Base-by-base conservation (phyloP, 2,113 vertebrate genomes). In the Sebastes schlegelii region DNA sequence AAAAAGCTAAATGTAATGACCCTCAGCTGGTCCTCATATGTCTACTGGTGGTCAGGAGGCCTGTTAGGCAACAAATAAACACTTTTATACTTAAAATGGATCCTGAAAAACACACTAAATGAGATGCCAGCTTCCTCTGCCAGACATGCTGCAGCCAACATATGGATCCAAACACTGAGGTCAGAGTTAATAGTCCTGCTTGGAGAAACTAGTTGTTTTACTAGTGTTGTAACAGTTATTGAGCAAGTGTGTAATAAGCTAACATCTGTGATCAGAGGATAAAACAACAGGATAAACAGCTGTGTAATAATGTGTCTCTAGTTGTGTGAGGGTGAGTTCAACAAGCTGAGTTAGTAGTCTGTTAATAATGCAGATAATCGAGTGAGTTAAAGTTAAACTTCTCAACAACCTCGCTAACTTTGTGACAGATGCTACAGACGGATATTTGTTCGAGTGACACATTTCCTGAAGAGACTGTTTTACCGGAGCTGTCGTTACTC, bases 11-110 rank as follows among this genome's bases (percentile, higher is more conserved):
- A 89, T 90, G 80, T 95, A 96, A 96, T 95, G 89, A 94, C 90
- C 89, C 85, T 97, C 97, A 98, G 96, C 96, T 97, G 97, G 91
- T 93, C 45, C 94, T 97, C 97, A 95, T 96, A 96, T 94, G 97
- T 91, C 86, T 87, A 81, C 86, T 85, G 70, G 80, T 0, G 80
- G 93, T 96, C 96, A 96, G 94, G 96, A 96, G 94, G 96, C 94
- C 88, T 21, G 2, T 26, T 0, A 6, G 4, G 23, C 54, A 69
- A 86, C 55, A 83, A 87, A 66, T 48, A 57, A 51, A 8, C 48
- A 0, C 51, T 51, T 42, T 49, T 42, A 3, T 42, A 23, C 12
- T 62, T 6, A 16, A 45, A 8, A 17, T 9, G 17, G 19, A 65
- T 73, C 17, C 8, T 52, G 34, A 17, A 16, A 46, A 64, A 13